These are phyloP conservation scores for Drosophila prosaltans DNA, from an alignment of 1,140 invertebrate species.

Conservation along the genomic window DNA sequence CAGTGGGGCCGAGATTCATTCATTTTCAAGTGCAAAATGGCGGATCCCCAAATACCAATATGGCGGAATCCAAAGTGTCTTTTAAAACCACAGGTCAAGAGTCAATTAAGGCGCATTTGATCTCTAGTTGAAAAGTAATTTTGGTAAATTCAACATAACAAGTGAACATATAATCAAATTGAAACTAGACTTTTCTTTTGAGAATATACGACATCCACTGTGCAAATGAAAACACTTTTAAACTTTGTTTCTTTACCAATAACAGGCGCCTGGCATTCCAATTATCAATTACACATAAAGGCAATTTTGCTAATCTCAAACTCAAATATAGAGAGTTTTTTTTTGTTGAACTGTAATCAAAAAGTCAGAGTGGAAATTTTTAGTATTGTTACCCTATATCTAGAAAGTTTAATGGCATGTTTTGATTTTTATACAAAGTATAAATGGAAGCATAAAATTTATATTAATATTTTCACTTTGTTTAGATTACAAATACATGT, in stretches of 20 bases:
- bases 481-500: too few relatives aligned
- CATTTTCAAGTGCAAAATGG: too few relatives aligned
- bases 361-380: conserved; percentile 55
- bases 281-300: conserved; percentile 58
- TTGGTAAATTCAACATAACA: conserved; percentile 11
- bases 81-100: too few relatives aligned
- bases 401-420: neutral
- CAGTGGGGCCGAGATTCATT: neutral
- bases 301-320: conserved; percentile 41
- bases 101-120: too few relatives aligned
- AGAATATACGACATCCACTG: conserved; percentile 13
- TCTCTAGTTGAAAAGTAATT: too few relatives aligned
- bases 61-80: too few relatives aligned
- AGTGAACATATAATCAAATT: too few relatives aligned
- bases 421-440: too few relatives aligned
- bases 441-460: too few relatives aligned
- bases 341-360: conserved; percentile 24
- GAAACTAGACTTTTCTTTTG: conserved; percentile 1
- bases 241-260: conserved; percentile 2
- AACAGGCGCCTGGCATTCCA: conserved; percentile 31
- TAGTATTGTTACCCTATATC: conserved; percentile 23
- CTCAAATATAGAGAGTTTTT: conserved; percentile 48
- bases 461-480: too few relatives aligned
- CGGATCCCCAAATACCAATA: too few relatives aligned
- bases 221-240: neutral